Percentiles rank a stretch among this genome's conserved stretches.
Conservation (phyloP, 2,888 invertebrate species). For the Drosophila subquinaria region DNA sequence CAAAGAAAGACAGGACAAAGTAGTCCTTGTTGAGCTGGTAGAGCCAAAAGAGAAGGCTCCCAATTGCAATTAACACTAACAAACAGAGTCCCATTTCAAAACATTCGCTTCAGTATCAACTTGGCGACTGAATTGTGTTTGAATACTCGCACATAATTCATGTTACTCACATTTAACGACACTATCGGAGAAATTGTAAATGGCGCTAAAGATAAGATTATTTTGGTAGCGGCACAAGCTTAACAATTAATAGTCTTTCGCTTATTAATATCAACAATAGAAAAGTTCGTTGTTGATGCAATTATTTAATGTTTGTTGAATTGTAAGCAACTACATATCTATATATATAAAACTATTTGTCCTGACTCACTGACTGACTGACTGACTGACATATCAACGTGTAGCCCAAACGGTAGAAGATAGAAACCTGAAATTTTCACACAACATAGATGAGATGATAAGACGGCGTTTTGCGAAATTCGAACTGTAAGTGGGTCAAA, state of each 20-base stretch:
- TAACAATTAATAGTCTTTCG: background rate
- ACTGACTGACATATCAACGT: too few relatives aligned
- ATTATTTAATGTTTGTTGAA: background rate
- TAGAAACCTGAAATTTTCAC: too few relatives aligned
- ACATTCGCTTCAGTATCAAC: background rate
- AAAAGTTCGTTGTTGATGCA: background rate
- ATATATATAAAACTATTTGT: too few relatives aligned
- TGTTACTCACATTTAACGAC: background rate
- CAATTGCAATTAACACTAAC: conserved; percentile 42
- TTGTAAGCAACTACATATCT: background rate
- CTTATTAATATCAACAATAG: background rate
- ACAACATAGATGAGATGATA: too few relatives aligned
- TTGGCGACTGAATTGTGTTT: conserved; percentile 17
- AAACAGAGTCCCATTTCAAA: conserved; percentile 34
- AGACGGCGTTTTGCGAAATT: too few relatives aligned
- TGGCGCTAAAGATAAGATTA: conserved; percentile 13
- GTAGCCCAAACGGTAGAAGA: too few relatives aligned
- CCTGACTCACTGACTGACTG: too few relatives aligned
- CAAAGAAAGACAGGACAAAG: conserved; percentile 57
- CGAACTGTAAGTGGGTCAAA: too few relatives aligned
- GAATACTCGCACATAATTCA: background rate
- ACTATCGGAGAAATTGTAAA: background rate
- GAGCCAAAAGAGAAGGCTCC: conserved; percentile 53
- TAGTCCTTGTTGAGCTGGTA: conserved; percentile 61
- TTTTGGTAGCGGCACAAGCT: background rate